These are phyloP conservation scores for Triplophysa dalaica DNA, from an alignment of 2,113 vertebrate species.

Conservation along the genomic window DNA sequence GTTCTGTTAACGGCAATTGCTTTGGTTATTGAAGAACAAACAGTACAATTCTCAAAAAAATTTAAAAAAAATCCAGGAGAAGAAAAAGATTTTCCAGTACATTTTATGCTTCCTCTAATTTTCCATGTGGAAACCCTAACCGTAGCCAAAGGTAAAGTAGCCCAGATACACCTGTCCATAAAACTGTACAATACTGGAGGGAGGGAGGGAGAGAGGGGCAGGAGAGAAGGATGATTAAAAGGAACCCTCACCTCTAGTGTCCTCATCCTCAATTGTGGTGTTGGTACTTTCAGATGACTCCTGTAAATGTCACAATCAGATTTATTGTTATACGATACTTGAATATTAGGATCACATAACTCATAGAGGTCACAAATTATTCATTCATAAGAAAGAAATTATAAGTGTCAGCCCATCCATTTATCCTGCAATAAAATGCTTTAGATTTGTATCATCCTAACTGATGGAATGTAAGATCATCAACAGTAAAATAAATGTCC, in stretches of 20 bases:
- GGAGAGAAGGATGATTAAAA: not conserved
- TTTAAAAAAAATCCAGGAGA: no score
- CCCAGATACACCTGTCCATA: no score
- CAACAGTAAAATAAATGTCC: conserved; percentile 60
- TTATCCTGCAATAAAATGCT: conserved; percentile 11
- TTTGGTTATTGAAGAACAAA: no score
- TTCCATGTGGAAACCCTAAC: no score
- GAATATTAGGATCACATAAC: not conserved
- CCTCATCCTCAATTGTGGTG: conserved; percentile 97
- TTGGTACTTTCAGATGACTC: conserved; percentile 98
- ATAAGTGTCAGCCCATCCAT: not conserved
- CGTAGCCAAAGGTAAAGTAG: no score
- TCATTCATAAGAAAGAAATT: not conserved
- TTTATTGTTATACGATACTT: conserved; percentile 14
- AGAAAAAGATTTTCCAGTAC: no score
- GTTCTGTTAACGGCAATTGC: no score
- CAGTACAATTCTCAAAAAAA: no score
- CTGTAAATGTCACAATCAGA: conserved; percentile 73
- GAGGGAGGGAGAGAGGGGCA: no score
- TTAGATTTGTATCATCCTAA: conserved; percentile 22
- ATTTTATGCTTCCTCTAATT: no score
- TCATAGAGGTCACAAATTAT: not conserved
- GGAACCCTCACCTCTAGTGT: conserved; percentile 86
- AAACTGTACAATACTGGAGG: no score
- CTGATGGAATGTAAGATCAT: conserved; percentile 52